Conservation (phyloP, 2,888 invertebrate genomes). For the Phortica okadai region DNA sequence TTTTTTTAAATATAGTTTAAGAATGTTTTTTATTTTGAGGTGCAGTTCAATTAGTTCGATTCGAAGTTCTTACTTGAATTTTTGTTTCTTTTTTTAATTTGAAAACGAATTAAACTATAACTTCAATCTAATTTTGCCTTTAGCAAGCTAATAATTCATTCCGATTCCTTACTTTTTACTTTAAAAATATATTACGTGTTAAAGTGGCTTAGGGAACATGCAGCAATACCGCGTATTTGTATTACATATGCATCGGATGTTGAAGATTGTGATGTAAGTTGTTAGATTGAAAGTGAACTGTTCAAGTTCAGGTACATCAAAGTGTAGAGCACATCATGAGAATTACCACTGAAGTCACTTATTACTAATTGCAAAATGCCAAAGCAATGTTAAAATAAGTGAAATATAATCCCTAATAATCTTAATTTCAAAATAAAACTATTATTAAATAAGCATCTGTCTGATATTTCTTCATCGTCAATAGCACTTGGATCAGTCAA, state of each 20-base stretch:
- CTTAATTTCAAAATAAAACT: background rate
- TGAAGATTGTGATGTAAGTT: slow-evolving; percentile 82
- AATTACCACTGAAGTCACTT: slow-evolving; percentile 53
- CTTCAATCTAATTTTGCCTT: slow-evolving; percentile 34
- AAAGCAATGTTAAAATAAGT: slow-evolving; percentile 26
- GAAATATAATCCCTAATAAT: background rate
- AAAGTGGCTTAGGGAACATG: slow-evolving; percentile 88
- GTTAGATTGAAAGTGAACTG: background rate
- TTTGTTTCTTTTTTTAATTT: slow-evolving; percentile 33
- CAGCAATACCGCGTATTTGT: slow-evolving; percentile 82
- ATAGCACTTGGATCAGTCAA: slow-evolving; percentile 85
- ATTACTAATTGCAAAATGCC: slow-evolving; percentile 50
- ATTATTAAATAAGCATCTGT: no score
- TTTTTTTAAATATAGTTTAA: slow-evolving; percentile 23
- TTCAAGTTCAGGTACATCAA: background rate
- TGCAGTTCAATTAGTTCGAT: background rate
- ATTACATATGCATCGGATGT: slow-evolving; percentile 84
- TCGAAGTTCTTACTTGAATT: slow-evolving; percentile 22
- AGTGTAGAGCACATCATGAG: slow-evolving; percentile 4
- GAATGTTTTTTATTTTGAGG: slow-evolving; percentile 35
- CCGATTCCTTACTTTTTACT: slow-evolving; percentile 11
- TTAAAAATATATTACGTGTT: slow-evolving; percentile 41
- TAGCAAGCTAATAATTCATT: slow-evolving; percentile 22
- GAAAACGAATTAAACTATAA: background rate
- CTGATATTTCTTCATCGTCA: background rate